These are phyloP conservation scores for Phrynocephalus versicolor DNA, from an alignment of 2,113 vertebrate genomes.

Conservation along the genomic window DNA sequence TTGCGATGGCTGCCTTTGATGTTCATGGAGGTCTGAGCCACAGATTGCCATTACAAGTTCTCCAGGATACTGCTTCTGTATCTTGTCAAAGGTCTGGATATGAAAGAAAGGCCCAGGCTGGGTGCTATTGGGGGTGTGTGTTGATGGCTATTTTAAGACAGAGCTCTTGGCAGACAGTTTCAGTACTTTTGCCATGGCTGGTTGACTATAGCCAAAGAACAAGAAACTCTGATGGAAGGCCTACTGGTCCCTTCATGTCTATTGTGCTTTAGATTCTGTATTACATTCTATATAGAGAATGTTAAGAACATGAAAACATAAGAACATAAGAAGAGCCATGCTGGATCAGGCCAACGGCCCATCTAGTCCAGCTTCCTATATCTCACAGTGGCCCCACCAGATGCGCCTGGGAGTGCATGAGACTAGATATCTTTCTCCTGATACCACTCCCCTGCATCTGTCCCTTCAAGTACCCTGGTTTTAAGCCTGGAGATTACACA, in stretches of 20 bases:
- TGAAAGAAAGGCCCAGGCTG: background rate
- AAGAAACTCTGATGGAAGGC: background rate
- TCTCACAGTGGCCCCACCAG: no score
- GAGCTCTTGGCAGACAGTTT: background rate
- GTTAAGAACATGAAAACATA: no score
- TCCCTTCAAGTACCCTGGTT: no score
- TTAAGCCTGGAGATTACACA: no score
- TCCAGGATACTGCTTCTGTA: background rate
- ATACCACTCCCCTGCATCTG: no score
- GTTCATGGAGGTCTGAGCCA: background rate
- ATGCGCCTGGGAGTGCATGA: no score
- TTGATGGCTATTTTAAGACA: background rate
- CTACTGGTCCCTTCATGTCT: background rate
- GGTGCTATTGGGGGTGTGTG: no score
- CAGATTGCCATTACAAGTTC: background rate
- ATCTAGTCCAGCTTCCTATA: no score
- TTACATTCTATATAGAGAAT: background rate
- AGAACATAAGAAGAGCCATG: no score
- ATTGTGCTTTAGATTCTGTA: background rate
- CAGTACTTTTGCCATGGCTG: background rate
- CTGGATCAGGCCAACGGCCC: no score
- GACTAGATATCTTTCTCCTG: no score
- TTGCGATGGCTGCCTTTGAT: background rate
- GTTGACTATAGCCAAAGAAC: background rate
- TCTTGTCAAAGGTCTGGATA: background rate